These are phyloP conservation scores for Montipora capitata DNA, from an alignment of 92 coral and sea anemone genomes.

Conservation along the genomic window DNA sequence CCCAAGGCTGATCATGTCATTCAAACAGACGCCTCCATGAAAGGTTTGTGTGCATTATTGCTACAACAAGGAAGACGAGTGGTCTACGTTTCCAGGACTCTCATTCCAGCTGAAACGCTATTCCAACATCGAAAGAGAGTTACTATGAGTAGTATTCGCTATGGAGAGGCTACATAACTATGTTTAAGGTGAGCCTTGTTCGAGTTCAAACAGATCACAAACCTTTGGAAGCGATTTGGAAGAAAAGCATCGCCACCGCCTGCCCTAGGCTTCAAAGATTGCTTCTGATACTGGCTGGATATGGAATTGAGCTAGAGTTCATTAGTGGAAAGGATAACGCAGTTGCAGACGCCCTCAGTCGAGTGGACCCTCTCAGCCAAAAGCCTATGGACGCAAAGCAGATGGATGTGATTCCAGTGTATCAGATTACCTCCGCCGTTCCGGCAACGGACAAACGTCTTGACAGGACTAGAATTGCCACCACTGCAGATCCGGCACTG, in stretches of 20 bases:
- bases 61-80: constrained; percentile 17
- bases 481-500: constrained; percentile 19
- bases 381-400: constrained; percentile 15
- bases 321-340: constrained; percentile 31
- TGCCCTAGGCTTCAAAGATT: constrained; percentile 1
- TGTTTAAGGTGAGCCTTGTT: constrained; percentile 7
- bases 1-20: constrained; percentile 5
- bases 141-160: constrained; percentile 4
- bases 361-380: constrained; percentile 29
- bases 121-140: constrained; percentile 5
- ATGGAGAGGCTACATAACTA: constrained; percentile 29
- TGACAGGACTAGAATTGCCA: constrained; percentile 24
- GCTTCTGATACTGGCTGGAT: constrained; percentile 19
- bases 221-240: constrained; percentile 14
- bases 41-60: constrained; percentile 12
- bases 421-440: background rate
- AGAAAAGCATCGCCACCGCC: constrained; percentile 13
- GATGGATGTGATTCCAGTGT: constrained; percentile 17
- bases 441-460: constrained; percentile 23
- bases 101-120: constrained; percentile 38
- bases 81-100: constrained; percentile 11
- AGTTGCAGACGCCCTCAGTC: constrained; percentile 31
- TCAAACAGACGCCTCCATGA: constrained; percentile 10
- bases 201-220: constrained; percentile 29
- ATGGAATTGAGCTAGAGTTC: constrained; percentile 32